phyloP scores from a whole-genome alignment of 2,113 vertebrate species.

The Callorhinus ursinus region DNA sequence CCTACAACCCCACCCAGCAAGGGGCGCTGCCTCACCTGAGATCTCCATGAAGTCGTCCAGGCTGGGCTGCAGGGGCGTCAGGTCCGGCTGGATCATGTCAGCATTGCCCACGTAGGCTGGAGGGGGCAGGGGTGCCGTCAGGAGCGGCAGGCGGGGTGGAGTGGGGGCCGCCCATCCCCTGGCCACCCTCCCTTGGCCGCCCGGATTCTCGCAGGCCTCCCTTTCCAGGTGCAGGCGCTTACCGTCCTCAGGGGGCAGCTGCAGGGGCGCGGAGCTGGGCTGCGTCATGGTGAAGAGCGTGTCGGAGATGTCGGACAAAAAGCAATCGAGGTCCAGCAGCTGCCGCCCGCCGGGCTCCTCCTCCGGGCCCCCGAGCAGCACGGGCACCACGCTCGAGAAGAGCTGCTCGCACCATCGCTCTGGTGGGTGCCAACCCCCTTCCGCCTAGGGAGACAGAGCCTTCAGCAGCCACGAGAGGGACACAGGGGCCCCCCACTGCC shows the following conservation, averaged over 20 bases:
- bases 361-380: constrained; percentile 87
- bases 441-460: constrained; percentile 82
- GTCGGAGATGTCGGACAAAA: constrained; percentile 97
- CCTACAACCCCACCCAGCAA: fast-evolving
- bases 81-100: constrained; percentile 96
- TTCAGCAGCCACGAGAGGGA: neutral
- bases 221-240: constrained; percentile 69
- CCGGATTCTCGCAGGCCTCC: neutral
- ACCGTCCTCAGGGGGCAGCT: constrained; percentile 87
- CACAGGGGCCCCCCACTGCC: neutral
- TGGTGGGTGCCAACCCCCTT: constrained; percentile 86
- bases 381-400: constrained; percentile 90
- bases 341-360: constrained; percentile 85
- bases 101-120: constrained; percentile 94
- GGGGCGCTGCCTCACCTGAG: constrained; percentile 88
- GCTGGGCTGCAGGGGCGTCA: constrained; percentile 95
- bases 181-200: neutral
- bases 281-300: constrained; percentile 99
- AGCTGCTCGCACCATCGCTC: constrained; percentile 94
- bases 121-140: neutral
- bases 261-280: constrained; percentile 85
- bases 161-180: neutral
- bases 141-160: neutral
- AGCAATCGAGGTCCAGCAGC: constrained; percentile 95
- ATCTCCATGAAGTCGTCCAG: constrained; percentile 98